These are phyloP conservation scores for Glaucopsyche alexis DNA, from an alignment of 2,888 invertebrate species.

Conservation along the genomic window DNA sequence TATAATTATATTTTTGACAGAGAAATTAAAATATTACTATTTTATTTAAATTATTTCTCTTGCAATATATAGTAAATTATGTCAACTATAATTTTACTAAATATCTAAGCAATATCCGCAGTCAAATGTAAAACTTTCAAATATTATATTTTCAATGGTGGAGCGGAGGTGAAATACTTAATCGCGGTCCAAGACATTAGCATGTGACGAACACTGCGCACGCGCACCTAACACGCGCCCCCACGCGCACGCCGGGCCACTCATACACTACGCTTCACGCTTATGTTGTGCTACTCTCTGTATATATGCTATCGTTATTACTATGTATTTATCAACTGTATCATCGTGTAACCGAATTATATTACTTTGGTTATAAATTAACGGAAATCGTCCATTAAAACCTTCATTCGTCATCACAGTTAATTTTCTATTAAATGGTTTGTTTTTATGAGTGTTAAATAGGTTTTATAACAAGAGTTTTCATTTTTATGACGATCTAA, in stretches of 20 bases:
- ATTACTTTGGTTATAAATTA: conserved; percentile 52
- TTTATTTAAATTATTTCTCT: too few relatives aligned
- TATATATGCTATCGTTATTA: conserved; percentile 52
- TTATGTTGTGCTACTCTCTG: conserved; percentile 52
- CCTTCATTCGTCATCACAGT: background rate
- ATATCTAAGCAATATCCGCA: too few relatives aligned
- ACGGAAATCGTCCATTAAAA: conserved; percentile 30
- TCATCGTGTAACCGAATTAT: conserved; percentile 52
- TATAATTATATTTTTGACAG: too few relatives aligned
- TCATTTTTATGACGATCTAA: background rate
- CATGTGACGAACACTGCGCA: conserved; percentile 36
- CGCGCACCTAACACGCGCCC: conserved; percentile 47
- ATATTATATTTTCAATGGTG: conserved; percentile 16
- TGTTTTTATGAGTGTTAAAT: background rate
- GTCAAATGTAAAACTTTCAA: too few relatives aligned
- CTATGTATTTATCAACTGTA: conserved; percentile 40
- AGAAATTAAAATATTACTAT: too few relatives aligned
- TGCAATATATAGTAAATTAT: too few relatives aligned
- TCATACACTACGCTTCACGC: conserved; percentile 52
- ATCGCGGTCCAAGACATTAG: conserved; percentile 33
- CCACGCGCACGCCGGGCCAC: conserved; percentile 51
- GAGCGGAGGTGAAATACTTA: conserved; percentile 34
- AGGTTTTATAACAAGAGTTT: conserved; percentile 9
- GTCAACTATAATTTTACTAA: too few relatives aligned
- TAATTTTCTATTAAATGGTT: conserved; percentile 28